phyloP scores from a whole-genome alignment of 2,797 vertebrate genomes.

The Xenopus petersii region DNA sequence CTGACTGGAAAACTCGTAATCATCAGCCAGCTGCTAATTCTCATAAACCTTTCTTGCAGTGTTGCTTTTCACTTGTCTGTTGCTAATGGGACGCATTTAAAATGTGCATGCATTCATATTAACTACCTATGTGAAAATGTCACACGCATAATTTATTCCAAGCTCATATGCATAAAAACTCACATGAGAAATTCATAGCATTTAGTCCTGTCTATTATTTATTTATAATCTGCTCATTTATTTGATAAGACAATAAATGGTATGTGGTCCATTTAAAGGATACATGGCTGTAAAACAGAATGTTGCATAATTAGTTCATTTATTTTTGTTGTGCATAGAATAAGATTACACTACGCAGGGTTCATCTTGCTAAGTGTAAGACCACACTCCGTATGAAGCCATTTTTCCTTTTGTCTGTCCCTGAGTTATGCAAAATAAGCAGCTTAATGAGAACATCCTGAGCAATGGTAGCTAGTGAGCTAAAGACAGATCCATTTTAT shows the following conservation, averaged over 20 bases:
- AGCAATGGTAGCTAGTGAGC: too few species aligned
- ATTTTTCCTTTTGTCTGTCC: too few species aligned
- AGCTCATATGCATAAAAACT: not conserved
- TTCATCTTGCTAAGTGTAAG: too few species aligned
- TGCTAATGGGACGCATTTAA: not conserved
- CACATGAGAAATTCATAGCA: not conserved
- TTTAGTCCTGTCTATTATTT: not conserved
- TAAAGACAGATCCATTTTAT: too few species aligned
- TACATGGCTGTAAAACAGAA: too few species aligned
- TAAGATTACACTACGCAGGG: too few species aligned
- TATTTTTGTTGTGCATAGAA: too few species aligned
- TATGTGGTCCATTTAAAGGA: not conserved
- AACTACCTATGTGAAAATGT: not conserved
- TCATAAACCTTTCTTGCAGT: constrained; percentile 14
- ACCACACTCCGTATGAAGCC: too few species aligned
- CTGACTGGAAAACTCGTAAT: constrained; percentile 45
- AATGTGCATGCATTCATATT: not conserved
- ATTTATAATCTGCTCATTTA: not conserved
- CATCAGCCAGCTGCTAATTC: constrained; percentile 45
- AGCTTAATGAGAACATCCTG: too few species aligned
- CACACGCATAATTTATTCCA: not conserved
- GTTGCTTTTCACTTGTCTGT: constrained; percentile 54
- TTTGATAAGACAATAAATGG: not conserved
- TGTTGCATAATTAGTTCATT: too few species aligned
- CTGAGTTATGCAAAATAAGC: too few species aligned